A percentile compares a stretch with the other conserved stretches of the same genome.
phyloP scores from a whole-genome alignment of 2,888 invertebrate genomes.

The Molanna angustata region DNA sequence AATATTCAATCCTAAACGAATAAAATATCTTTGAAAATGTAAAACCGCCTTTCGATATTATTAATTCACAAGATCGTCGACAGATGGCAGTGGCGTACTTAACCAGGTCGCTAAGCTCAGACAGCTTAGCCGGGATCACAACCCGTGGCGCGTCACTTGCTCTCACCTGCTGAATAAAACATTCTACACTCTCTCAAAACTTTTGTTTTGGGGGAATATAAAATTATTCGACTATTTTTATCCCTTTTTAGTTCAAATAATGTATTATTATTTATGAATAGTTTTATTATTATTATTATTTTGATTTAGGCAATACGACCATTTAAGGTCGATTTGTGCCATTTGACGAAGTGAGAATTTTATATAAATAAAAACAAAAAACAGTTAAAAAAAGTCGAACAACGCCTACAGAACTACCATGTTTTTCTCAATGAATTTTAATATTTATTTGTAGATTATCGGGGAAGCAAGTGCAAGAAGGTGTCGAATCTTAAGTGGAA shows the following conservation, averaged over 20 bases:
- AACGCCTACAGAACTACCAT: too few species aligned
- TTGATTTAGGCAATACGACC: too few species aligned
- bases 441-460: too few species aligned
- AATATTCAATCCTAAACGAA: not conserved
- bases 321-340: too few species aligned
- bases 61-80: constrained; percentile 18
- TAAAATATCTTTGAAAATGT: constrained; percentile 3
- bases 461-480: too few species aligned
- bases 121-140: constrained; percentile 18
- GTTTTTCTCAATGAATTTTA: too few species aligned
- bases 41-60: constrained; percentile 17
- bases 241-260: not conserved
- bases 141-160: constrained; percentile 3
- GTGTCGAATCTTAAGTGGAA: too few species aligned
- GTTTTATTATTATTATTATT: too few species aligned
- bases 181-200: constrained; percentile 7
- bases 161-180: constrained; percentile 17
- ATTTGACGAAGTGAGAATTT: too few species aligned
- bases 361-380: too few species aligned
- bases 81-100: constrained; percentile 17
- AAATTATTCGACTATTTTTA: not conserved
- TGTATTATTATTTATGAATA: too few species aligned
- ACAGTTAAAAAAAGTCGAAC: too few species aligned
- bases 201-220: constrained; percentile 8
- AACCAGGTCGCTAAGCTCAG: constrained; percentile 4